Evolutionary conservation across 1,140 invertebrate genomes (phyloP).

Genomic region (Trichomalopsis sarcophagae): DNA sequence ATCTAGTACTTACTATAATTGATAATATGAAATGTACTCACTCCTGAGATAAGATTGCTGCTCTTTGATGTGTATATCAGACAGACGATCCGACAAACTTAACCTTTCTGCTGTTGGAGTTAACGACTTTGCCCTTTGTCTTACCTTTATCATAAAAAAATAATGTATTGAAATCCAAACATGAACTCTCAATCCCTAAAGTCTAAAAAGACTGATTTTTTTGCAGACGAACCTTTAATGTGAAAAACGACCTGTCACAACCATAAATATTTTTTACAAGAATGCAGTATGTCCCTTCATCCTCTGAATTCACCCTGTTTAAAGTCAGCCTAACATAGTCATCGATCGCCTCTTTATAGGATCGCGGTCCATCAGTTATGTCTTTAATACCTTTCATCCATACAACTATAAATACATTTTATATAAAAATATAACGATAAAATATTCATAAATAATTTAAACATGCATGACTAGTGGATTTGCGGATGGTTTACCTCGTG

Average conservation of each 20-base stretch:
- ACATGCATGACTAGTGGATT: not conserved
- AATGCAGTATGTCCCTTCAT: slow-evolving; percentile 96
- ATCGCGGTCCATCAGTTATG: slow-evolving; percentile 85
- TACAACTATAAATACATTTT: slow-evolving; percentile 76
- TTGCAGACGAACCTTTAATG: slow-evolving; percentile 79
- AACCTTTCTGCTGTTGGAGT: slow-evolving; percentile 43
- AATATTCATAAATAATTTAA: not conserved
- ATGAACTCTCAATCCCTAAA: not conserved
- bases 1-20: not conserved
- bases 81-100: slow-evolving; percentile 43
- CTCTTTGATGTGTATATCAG: slow-evolving; percentile 46
- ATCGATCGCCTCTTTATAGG: slow-evolving; percentile 87
- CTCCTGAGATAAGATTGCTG: slow-evolving; percentile 46
- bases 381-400: slow-evolving; percentile 91
- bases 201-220: not conserved
- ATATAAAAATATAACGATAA: not conserved
- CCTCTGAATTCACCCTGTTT: slow-evolving; percentile 87
- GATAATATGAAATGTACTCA: slow-evolving; percentile 23
- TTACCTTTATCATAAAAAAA: slow-evolving; percentile 29
- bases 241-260: slow-evolving; percentile 88
- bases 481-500: slow-evolving; percentile 79
- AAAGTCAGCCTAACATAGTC: slow-evolving; percentile 91
- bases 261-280: slow-evolving; percentile 94
- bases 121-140: slow-evolving; percentile 44
- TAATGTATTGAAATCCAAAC: not conserved